phyloP scores from a whole-genome alignment of 2,888 invertebrate genomes.

The Drosophila nr. perissopoda region DNA sequence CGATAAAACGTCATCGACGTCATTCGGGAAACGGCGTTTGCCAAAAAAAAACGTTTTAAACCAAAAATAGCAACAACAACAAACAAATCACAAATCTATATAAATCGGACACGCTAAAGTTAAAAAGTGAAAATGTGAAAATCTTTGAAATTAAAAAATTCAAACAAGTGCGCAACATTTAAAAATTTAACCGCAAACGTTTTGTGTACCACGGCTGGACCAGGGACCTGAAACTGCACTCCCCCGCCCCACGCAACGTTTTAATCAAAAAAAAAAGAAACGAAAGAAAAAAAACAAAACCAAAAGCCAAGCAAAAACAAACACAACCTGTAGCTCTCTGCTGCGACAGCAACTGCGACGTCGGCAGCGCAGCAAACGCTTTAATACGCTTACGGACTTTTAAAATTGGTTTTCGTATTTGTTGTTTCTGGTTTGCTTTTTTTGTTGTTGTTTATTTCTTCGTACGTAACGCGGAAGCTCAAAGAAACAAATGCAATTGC shows the following conservation, averaged over 20 bases:
- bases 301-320: constrained; percentile 33
- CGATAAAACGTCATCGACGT: constrained; percentile 38
- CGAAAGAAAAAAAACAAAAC: background rate
- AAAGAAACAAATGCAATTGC: constrained; percentile 56
- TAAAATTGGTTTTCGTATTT: constrained; percentile 45
- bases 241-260: background rate
- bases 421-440: background rate
- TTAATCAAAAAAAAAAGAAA: background rate
- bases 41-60: constrained; percentile 41
- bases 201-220: constrained; percentile 16
- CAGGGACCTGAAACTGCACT: constrained; percentile 27
- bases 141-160: background rate
- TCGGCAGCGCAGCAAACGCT: constrained; percentile 44
- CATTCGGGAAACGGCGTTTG: constrained; percentile 52
- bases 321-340: constrained; percentile 71
- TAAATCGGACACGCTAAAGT: constrained; percentile 4
- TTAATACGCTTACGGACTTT: constrained; percentile 47
- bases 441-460: constrained; percentile 13
- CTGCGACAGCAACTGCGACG: constrained; percentile 36
- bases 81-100: constrained; percentile 36
- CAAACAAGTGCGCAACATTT: constrained; percentile 1
- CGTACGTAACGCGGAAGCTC: constrained; percentile 62
- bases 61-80: constrained; percentile 47
- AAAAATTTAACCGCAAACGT: constrained; percentile 2
- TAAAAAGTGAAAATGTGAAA: constrained; percentile 52